Percentiles rank a stretch among this genome's conserved stretches.
These are phyloP conservation scores for Platycercus adscitus DNA, from an alignment of 2,113 vertebrate species.

Conservation along the genomic window DNA sequence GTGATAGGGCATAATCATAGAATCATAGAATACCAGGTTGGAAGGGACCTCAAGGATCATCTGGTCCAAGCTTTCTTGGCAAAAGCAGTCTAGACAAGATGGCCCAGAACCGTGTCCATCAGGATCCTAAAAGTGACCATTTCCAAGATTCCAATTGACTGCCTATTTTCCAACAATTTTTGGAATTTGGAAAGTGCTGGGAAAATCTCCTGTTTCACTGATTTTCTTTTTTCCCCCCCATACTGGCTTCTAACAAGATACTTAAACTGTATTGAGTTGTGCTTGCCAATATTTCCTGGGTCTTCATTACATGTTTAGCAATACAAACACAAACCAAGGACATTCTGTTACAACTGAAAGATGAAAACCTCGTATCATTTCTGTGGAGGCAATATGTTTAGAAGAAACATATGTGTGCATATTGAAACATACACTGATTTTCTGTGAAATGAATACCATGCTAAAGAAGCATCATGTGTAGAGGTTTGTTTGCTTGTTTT, in stretches of 20 bases:
- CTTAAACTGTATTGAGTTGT: neutral
- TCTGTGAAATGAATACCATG: neutral
- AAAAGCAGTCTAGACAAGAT: neutral
- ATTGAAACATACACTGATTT: neutral
- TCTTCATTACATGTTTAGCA: neutral
- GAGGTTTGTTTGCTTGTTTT: neutral
- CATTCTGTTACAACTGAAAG: neutral
- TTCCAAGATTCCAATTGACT: neutral
- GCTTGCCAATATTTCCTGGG: neutral
- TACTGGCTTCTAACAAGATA: neutral
- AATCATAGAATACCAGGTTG: neutral
- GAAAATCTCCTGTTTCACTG: neutral
- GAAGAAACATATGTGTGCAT: neutral
- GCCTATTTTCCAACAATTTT: neutral
- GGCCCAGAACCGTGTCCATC: neutral
- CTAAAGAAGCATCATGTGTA: neutral
- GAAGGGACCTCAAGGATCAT: neutral
- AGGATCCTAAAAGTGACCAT: neutral
- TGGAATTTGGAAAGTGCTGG: neutral
- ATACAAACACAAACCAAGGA: neutral
- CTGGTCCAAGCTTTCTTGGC: neutral
- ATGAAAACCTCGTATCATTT: neutral
- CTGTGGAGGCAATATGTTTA: neutral
- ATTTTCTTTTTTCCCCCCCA: neutral
- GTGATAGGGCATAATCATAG: neutral